Percentiles rank a stretch among this genome's conserved stretches.
Conservation (phyloP, 1,140 invertebrate species). For the Drosophila neocordata region DNA sequence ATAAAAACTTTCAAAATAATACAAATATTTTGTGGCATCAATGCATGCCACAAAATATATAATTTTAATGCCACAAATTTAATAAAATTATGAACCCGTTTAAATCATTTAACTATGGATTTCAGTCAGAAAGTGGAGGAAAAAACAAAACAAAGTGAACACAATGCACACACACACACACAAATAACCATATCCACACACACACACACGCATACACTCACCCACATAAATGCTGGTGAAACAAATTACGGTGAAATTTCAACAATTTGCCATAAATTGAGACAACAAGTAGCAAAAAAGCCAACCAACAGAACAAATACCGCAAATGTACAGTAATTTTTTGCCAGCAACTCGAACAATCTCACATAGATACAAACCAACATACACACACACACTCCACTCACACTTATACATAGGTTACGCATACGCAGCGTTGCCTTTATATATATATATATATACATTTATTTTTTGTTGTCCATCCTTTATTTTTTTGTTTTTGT, state of each 20-base stretch:
- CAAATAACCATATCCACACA: background rate
- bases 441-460: background rate
- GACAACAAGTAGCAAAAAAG: slow-evolving; percentile 77
- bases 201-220: background rate
- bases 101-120: slow-evolving; percentile 62
- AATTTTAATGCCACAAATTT: slow-evolving; percentile 51
- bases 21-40: slow-evolving; percentile 74
- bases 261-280: slow-evolving; percentile 81
- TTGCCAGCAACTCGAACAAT: slow-evolving; percentile 58
- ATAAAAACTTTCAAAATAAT: slow-evolving; percentile 61
- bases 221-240: slow-evolving; percentile 31
- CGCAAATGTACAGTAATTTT: slow-evolving; percentile 78
- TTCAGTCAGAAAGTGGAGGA: slow-evolving; percentile 22
- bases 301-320: slow-evolving; percentile 58
- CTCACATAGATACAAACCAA: slow-evolving; percentile 23
- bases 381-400: slow-evolving; percentile 13
- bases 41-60: slow-evolving; percentile 55
- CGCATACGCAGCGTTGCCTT: slow-evolving; percentile 61
- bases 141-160: slow-evolving; percentile 53
- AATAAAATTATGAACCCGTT: slow-evolving; percentile 68
- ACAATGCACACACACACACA: slow-evolving; percentile 41
- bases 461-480: slow-evolving; percentile 8
- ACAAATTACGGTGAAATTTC: slow-evolving; percentile 78
- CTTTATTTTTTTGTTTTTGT: slow-evolving; percentile 7
- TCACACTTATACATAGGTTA: slow-evolving; percentile 20